A percentile compares a stretch with the other conserved stretches of the same genome.
These are phyloP conservation scores for Drepana falcataria DNA, from an alignment of 2,888 invertebrate genomes.

Conservation along the genomic window DNA sequence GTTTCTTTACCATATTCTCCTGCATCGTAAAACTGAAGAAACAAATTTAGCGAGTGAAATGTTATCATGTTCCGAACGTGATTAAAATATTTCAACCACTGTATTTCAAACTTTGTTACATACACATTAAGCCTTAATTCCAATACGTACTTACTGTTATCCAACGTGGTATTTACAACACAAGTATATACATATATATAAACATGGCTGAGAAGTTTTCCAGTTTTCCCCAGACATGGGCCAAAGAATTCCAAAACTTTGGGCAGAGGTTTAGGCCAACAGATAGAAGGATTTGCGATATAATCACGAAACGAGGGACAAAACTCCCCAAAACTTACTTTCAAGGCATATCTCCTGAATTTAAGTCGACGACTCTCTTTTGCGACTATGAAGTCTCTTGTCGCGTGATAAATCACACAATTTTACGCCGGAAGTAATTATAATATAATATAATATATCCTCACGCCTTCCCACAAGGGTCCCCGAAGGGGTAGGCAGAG, in stretches of 20 bases:
- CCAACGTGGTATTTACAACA: neutral
- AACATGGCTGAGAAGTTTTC: neutral
- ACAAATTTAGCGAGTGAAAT: no score
- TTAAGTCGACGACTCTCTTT: neutral
- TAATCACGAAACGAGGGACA: conserved; percentile 1
- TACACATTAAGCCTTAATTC: neutral
- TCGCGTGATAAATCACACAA: no score
- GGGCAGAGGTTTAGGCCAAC: neutral
- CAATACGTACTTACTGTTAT: neutral
- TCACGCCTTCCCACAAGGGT: no score
- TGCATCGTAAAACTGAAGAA: no score
- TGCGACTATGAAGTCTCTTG: neutral
- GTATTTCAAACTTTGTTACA: neutral
- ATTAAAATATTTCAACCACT: neutral
- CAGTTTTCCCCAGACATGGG: neutral
- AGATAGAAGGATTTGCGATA: conserved; percentile 1
- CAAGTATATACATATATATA: neutral
- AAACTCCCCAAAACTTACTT: conserved; percentile 1
- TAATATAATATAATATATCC: no score
- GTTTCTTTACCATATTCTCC: no score
- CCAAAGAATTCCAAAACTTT: conserved; percentile 1
- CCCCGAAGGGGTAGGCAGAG: no score
- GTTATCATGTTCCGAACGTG: neutral
- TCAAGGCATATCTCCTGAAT: conserved; percentile 1
- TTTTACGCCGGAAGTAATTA: no score